Base-by-base conservation (phyloP, 2,113 vertebrate genomes). In the Paramisgurnus dabryanus region DNA sequence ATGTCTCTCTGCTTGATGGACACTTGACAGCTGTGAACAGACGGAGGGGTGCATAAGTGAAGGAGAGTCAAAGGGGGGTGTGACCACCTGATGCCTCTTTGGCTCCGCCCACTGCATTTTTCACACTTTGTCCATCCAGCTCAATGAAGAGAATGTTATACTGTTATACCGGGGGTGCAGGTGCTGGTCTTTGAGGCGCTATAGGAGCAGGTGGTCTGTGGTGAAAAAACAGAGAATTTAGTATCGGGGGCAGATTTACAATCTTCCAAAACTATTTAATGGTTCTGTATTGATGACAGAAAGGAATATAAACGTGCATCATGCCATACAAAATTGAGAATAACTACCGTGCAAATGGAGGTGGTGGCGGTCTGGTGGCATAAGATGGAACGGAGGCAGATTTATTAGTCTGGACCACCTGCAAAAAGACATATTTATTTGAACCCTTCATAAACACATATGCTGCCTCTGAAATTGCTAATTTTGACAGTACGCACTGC, bases 101-200 rank as follows among this genome's bases (percentile, higher is more conserved):
- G n/a, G 67, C 80, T 68, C 58, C 60, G 10, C 71, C 70, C 75
- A 57, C 61, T 71, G 12, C 39, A 82, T 49, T 72, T 39, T 63
- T 67, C 47, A 63, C 49, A 22, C 34, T 53, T 73, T 34, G 13
- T 69, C 27, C 7, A 18, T 73, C 57, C 78, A 45, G 50, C 15
- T 15, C 2, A 17, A 58, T 58, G n/a, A 58, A 7, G 6, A 58
- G 5, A 40, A 12, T 49, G 40, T 27, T 11, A 17, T 66, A 58
- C 50, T 71, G 88, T 84, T 93, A 92, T 73, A 92, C 85, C 7
- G 93, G 92, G 3, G 92, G 92, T 3, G 88, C 80, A 1, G 93
- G 93, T 60, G 92, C 90, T 5, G 91, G 83, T 93, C 93, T 91
- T 85, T 90, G 93, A 92, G 92, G 93, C 89, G 92, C 82, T 67